These are phyloP conservation scores for Molorchus minor DNA, from an alignment of 2,888 invertebrate species.

Conservation along the genomic window DNA sequence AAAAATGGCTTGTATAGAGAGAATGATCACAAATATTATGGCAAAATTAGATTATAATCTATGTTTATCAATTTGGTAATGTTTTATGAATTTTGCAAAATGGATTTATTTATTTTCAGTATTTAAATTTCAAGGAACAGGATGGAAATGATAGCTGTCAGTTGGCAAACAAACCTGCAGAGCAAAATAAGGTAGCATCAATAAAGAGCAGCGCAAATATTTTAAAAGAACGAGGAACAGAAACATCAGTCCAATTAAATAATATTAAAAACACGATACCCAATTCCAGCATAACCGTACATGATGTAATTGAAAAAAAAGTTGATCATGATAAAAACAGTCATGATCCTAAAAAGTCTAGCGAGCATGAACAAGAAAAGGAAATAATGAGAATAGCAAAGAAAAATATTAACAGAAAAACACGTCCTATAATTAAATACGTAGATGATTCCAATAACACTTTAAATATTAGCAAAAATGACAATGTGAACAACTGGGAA, in stretches of 20 bases:
- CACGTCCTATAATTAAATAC: conserved; percentile 58
- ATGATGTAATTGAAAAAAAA: conserved; percentile 29
- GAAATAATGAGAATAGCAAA: conserved; percentile 59
- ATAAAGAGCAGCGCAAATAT: not conserved
- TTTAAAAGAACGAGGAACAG: conserved; percentile 8
- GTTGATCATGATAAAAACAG: conserved; percentile 32
- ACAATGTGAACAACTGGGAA: conserved; percentile 59
- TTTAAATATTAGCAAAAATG: conserved; percentile 48
- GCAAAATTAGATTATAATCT: not conserved
- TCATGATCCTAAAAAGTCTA: conserved; percentile 28
- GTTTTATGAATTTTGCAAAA: not conserved
- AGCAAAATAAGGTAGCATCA: not conserved
- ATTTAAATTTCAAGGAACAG: conserved; percentile 2
- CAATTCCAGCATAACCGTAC: conserved; percentile 8
- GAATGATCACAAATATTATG: too few species aligned
- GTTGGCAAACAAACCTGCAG: not conserved
- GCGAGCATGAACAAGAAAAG: conserved; percentile 55
- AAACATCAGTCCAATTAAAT: conserved; percentile 26
- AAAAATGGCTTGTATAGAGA: too few species aligned
- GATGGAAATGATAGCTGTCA: not conserved
- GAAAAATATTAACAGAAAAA: conserved; percentile 58
- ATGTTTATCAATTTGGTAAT: not conserved
- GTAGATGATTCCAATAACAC: conserved; percentile 52
- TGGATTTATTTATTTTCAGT: conserved; percentile 10
- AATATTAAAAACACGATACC: conserved; percentile 18